Conservation (phyloP, 2,888 invertebrate genomes). For the Leuctra nigra region DNA sequence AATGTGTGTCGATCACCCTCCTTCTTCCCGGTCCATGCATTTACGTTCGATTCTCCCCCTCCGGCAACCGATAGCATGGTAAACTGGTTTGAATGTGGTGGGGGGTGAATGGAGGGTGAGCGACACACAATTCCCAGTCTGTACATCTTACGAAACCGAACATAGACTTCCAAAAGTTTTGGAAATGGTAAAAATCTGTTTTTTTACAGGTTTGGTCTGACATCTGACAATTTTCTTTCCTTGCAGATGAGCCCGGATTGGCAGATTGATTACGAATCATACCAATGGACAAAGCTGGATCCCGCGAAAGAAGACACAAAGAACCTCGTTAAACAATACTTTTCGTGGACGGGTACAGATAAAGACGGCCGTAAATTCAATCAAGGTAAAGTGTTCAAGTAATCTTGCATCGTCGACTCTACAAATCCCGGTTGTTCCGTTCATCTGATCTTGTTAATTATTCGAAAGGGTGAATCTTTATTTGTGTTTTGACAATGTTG, state of each 20-base stretch:
- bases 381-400: conserved; percentile 99
- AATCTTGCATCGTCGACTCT: conserved; percentile 32
- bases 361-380: conserved; percentile 88
- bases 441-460: too few species aligned
- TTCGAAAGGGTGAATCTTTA: too few species aligned
- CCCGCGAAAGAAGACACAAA: conserved; percentile 72
- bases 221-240: conserved; percentile 28
- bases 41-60: too few species aligned
- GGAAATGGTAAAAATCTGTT: not conserved
- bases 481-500: too few species aligned
- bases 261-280: conserved; percentile 96
- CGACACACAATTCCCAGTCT: too few species aligned
- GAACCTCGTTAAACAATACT: conserved; percentile 79
- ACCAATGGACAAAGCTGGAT: conserved; percentile 92
- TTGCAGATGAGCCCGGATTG: conserved; percentile 79
- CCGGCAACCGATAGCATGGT: too few species aligned
- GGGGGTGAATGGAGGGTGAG: too few species aligned
- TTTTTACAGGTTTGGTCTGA: not conserved
- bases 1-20: too few species aligned
- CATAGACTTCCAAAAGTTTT: not conserved
- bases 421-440: not conserved
- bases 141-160: too few species aligned
- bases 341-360: conserved; percentile 83
- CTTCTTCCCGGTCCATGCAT: too few species aligned
- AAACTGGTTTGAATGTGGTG: too few species aligned